Base-by-base conservation (phyloP, 2,797 vertebrate genomes). In the Linurgus olivaceus region DNA sequence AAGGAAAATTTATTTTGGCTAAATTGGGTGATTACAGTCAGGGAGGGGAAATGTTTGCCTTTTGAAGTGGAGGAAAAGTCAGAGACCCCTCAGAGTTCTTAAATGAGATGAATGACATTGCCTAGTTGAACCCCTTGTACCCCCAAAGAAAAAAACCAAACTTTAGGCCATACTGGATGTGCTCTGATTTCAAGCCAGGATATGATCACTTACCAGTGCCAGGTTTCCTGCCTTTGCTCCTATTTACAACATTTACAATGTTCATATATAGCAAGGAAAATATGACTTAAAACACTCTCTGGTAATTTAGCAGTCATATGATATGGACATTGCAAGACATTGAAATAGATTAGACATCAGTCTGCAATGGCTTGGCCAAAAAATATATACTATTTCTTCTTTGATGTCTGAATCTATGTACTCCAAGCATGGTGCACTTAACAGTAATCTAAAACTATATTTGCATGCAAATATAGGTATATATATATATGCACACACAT, bases 1-100 rank as follows among this genome's bases (percentile, higher is more conserved):
- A 75, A 83, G n/a, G 35, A 93, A 93, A 80, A 71, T 35, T 83
- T 83, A 80, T 86, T 95, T 94, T 72, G 57, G 52, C 55, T 93
- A 57, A 86, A 58, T 14, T 59, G 54, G 14, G 9, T 85, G 44
- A 52, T 57, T 62, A 62, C 31, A 82, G 66, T 63, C 63, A 89
- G 0, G 3, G 40, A 74, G 37, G 45, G 80, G 29, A 26, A 79
- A 59, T 35, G 19, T 91, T 92, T 67, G 63, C 59, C 86, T 94
- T 95, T 96, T 91, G 35, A 89, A 85, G 89, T 21, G 17, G 51
- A 90, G 31, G 35, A 82, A 37, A 91, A 91, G 47, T 33, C 31
- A 51, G 58, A 93, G 63, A 84, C 42, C 11, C 3, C 11, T 72
- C 17, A 58, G 28, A 86, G 12, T 33, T 72, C 62, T 68, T 75